Base-by-base conservation (phyloP, 2,888 invertebrate genomes). In the Listrodromus nycthemerus region DNA sequence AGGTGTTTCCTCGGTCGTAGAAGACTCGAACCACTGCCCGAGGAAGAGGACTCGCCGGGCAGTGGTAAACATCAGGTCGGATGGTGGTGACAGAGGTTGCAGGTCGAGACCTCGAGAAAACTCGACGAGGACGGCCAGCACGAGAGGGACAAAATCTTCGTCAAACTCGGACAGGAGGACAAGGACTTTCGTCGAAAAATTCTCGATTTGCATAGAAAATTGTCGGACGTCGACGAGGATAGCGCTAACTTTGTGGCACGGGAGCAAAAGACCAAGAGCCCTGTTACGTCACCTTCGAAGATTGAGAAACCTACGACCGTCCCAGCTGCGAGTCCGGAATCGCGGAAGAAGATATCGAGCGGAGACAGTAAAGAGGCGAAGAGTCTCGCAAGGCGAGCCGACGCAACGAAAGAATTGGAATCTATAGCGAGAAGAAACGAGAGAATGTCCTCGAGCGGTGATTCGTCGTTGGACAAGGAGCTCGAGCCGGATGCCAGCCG, bases 1-100 rank as follows among this genome's bases (percentile, higher is more conserved):
- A 88, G 91, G 19, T 91, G 89, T 86, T 93, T 92, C 87, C 94
- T 95, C 89, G 95, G 94, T 92, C 95, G 96, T 92, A 95, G 97
- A 93, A 95, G 97, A 88, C 94, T 97, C 90, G 97, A 97, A 92
- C 97, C 97, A 70, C 95, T 97, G 6, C 95, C 97, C 86, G 97
- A 97, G 93, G 97, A 97, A 94, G 97, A 97, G 88, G 95, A 95
- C 83, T 96, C 97, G 27, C 91, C 93, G 6, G 91, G 90, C 3
- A 91, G 91, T 70, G 91, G 91, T 16, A 93, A 93, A 80, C 90
- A 90, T 30, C 92, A 93, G 80, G 92, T 92, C 27, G 92, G 93
- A 86, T 93, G 93, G 93, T 91, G 94, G 94, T 92, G 93, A 93
- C 92, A 93, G 91, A 88, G 94, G 93, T 92, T 92, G 84, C 90